phyloP scores from a whole-genome alignment of 2,113 vertebrate genomes.

The Illadopsis cleaveri region DNA sequence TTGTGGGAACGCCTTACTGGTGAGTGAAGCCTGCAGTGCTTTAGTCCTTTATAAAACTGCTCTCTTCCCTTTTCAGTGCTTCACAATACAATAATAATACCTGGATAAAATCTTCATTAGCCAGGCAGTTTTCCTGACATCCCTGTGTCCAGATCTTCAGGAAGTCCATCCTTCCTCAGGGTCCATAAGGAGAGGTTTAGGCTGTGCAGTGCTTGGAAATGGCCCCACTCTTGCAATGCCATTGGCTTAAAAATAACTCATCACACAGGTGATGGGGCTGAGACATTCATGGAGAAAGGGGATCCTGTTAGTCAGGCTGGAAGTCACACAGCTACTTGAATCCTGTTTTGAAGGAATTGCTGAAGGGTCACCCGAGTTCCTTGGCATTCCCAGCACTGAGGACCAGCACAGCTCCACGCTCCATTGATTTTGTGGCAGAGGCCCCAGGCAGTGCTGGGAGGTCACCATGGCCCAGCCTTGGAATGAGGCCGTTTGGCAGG shows the following conservation, averaged over 20 bases:
- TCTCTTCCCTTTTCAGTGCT: neutral
- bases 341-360: neutral
- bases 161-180: neutral
- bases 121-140: neutral
- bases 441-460: neutral
- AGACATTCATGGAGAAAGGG: neutral
- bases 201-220: neutral
- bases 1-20: constrained; percentile 99
- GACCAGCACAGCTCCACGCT: constrained; percentile 11
- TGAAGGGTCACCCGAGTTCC: neutral
- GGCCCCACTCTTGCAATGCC: neutral
- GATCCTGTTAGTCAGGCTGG: neutral
- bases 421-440: constrained; percentile 25
- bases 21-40: constrained; percentile 68
- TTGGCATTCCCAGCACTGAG: constrained; percentile 6
- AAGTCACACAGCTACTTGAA: neutral
- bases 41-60: neutral
- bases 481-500: neutral
- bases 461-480: neutral
- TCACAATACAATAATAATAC: neutral
- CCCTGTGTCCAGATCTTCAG: neutral
- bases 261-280: neutral
- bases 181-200: neutral
- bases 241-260: neutral
- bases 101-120: neutral